phyloP scores from a whole-genome alignment of 2,113 vertebrate species.

The Gobio gobio region DNA sequence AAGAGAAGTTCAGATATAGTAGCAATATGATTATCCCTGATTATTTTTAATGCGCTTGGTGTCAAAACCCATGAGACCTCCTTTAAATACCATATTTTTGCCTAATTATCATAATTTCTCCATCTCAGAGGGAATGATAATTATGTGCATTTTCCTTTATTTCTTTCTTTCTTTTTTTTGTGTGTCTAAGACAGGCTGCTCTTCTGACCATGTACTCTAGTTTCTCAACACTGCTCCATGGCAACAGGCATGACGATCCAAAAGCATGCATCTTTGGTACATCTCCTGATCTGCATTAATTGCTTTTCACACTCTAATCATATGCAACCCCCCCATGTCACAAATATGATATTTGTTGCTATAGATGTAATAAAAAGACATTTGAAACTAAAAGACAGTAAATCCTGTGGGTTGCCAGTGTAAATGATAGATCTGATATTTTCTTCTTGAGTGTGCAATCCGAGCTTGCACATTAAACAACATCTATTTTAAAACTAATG shows the following conservation, averaged over 20 bases:
- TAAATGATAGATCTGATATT: neutral
- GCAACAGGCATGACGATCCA: conserved; percentile 72
- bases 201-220: conserved; percentile 36
- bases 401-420: conserved; percentile 10
- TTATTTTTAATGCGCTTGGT: neutral
- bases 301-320: conserved; percentile 22
- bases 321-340: neutral
- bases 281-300: conserved; percentile 13
- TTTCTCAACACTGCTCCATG: conserved; percentile 65
- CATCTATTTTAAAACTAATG: neutral
- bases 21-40: conserved; percentile 2
- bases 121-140: conserved; percentile 32
- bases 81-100: conserved; percentile 34
- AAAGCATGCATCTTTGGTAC: conserved; percentile 61
- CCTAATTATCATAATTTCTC: conserved; percentile 42
- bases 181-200: neutral
- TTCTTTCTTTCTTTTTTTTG: neutral
- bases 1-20: neutral
- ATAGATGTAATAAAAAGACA: neutral
- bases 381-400: conserved; percentile 11
- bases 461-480: conserved; percentile 8
- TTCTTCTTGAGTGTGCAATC: conserved; percentile 7
- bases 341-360: neutral
- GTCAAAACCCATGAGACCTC: conserved; percentile 12
- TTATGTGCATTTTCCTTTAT: conserved; percentile 23